phyloP scores from a whole-genome alignment of 2,113 vertebrate species.

The Melospiza georgiana region DNA sequence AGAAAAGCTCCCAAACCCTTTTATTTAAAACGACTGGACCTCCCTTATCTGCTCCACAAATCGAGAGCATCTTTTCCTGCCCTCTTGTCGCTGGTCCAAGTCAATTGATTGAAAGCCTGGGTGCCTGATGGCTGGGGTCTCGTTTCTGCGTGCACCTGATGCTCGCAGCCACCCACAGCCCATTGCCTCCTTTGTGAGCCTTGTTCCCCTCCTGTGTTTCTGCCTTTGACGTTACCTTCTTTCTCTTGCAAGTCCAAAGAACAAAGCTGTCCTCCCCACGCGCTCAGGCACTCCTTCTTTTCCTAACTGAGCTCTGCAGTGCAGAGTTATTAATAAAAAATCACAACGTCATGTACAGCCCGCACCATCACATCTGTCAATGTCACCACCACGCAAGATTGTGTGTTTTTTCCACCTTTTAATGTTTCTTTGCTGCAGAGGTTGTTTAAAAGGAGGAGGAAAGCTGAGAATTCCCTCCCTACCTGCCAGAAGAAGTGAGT shows the following conservation, averaged over 20 bases:
- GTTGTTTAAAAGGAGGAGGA: not conserved
- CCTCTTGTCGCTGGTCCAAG: not conserved
- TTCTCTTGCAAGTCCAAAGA: not conserved
- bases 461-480: not conserved
- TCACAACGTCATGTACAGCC: conserved; percentile 22
- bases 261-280: not conserved
- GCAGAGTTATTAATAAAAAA: conserved; percentile 65
- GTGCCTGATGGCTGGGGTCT: not conserved
- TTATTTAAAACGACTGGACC: not conserved
- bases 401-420: not conserved
- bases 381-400: not conserved
- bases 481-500: not conserved
- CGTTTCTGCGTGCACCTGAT: not conserved
- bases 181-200: not conserved
- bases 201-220: not conserved
- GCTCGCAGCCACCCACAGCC: not conserved
- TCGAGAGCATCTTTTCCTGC: not conserved
- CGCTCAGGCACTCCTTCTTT: not conserved
- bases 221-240: accelerated
- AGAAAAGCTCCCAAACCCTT: not conserved
- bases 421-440: not conserved
- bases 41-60: not conserved
- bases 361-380: conserved; percentile 14
- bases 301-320: conserved; percentile 39
- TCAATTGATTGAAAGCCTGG: not conserved